phyloP scores from a whole-genome alignment of 2,888 invertebrate genomes.

The Euphydryas editha region DNA sequence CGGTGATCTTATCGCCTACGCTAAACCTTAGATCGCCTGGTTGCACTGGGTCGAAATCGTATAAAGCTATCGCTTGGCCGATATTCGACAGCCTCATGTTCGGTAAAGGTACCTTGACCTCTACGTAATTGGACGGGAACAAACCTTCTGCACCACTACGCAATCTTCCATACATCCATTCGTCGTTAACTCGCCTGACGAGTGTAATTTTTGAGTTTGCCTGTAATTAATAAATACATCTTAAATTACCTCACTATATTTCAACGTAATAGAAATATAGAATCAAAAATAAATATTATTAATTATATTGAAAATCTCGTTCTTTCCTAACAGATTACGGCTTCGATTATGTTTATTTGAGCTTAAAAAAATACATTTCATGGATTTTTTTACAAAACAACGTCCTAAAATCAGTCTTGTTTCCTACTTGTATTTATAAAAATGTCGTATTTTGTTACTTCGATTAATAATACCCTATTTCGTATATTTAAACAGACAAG shows the following conservation, averaged over 20 bases:
- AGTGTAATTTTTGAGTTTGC: slow-evolving; percentile 88
- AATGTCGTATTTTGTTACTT: too few species aligned
- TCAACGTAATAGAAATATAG: neutral
- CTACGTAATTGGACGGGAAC: slow-evolving; percentile 92
- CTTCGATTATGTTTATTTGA: too few species aligned
- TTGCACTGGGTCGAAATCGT: slow-evolving; percentile 87
- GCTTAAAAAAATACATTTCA: too few species aligned
- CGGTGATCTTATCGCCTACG: slow-evolving; percentile 79
- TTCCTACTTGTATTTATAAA: too few species aligned
- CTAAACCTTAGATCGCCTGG: slow-evolving; percentile 67
- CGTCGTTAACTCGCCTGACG: slow-evolving; percentile 87
- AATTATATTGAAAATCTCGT: too few species aligned
- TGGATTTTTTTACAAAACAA: too few species aligned
- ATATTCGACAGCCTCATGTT: slow-evolving; percentile 55
- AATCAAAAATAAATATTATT: neutral
- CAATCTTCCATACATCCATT: slow-evolving; percentile 91
- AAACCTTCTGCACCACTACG: slow-evolving; percentile 88
- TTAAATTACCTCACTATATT: neutral
- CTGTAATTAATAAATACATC: slow-evolving; percentile 71
- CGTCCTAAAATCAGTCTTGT: too few species aligned
- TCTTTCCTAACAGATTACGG: too few species aligned
- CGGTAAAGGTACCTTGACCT: slow-evolving; percentile 88
- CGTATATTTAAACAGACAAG: too few species aligned
- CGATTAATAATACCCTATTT: too few species aligned
- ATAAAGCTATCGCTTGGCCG: slow-evolving; percentile 85